Evolutionary conservation across 2,797 vertebrate genomes (phyloP), one percentile per base, ranked within the genome.

Genomic region (Potorous gilbertii): DNA sequence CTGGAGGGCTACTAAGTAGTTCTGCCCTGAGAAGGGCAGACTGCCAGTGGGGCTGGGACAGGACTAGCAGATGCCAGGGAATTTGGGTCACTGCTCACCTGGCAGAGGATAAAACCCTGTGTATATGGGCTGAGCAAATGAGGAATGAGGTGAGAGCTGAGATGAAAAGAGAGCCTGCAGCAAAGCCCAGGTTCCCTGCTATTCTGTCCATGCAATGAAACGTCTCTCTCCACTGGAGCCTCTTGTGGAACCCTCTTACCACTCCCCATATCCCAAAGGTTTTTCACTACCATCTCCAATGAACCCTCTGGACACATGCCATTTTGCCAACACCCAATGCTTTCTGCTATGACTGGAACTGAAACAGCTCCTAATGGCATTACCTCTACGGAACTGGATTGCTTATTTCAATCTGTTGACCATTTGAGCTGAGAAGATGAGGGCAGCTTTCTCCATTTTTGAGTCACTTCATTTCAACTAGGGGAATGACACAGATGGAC

Each of bases 341-440:
- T 66, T 90, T 93, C 94, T 93, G 96, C 96, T 12, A 92, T 16
- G 97, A 95, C 95, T 90, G 59, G 96, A 87, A 21, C 89, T 4
- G 55, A 95, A 66, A 93, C 95, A 92, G 93, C 5, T 14, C 93
- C 91, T 95, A 98, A 96, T 97, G 97, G 97, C 97, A 96, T 97
- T 96, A 98, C 90, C 93, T 94, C 96, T 21, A 0, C 6, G 94
- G 94, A 93, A 81, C 92, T 93, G 81, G 97, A 96, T 92, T 94
- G 90, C 96, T 97, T 98, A 96, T 97, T 98, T 98, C 97, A 97
- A 97, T 94, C 95, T 87, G 2, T 62, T 34, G 59, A 62, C 59
- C 59, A 62, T 62, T 31, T 8, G 0, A 91, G 91, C 52, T 27
- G 6, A 28, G 56, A 66, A 57, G 91, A 54, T 40, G 14, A 5